A percentile compares a stretch with the other conserved stretches of the same genome.
Conservation (phyloP, 2,113 vertebrate species). For the Conger conger region DNA sequence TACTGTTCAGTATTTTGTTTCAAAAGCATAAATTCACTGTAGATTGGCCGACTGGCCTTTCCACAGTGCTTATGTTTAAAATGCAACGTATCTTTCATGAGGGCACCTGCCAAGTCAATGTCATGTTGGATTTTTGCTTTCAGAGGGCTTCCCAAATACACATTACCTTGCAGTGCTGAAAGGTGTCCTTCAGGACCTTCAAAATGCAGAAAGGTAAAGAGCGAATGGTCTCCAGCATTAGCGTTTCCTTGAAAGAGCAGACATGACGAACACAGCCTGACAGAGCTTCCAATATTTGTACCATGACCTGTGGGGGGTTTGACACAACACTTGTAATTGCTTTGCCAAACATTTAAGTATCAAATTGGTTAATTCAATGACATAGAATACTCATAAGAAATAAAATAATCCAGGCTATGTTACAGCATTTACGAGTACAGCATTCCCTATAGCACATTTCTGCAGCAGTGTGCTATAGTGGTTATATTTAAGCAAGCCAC, state of each 20-base stretch:
- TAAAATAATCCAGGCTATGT: not conserved
- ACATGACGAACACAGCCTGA: slow-evolving; percentile 75
- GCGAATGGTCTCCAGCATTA: slow-evolving; percentile 69
- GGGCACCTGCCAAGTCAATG: not conserved
- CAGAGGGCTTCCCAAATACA: not conserved
- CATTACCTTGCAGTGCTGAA: slow-evolving; percentile 88
- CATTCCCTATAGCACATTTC: not conserved
- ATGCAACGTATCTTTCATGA: not conserved
- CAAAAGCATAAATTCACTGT: too few species aligned
- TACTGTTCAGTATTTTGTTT: too few species aligned
- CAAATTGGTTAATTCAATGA: not conserved
- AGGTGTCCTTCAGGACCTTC: slow-evolving; percentile 79
- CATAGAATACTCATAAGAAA: not conserved
- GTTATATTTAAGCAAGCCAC: not conserved
- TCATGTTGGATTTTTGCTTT: not conserved
- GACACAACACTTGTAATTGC: not conserved
- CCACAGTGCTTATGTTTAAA: too few species aligned
- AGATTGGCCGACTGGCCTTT: too few species aligned
- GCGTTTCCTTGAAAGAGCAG: slow-evolving; percentile 65
- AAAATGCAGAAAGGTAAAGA: slow-evolving; percentile 81
- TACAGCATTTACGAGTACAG: not conserved
- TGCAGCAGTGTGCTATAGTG: not conserved
- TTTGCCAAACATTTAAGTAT: not conserved
- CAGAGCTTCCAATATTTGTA: slow-evolving; percentile 77
- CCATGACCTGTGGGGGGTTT: slow-evolving; percentile 67